Evolutionary conservation across 2,797 vertebrate genomes (phyloP).

Genomic region (Tympanoctomys barrerae): DNA sequence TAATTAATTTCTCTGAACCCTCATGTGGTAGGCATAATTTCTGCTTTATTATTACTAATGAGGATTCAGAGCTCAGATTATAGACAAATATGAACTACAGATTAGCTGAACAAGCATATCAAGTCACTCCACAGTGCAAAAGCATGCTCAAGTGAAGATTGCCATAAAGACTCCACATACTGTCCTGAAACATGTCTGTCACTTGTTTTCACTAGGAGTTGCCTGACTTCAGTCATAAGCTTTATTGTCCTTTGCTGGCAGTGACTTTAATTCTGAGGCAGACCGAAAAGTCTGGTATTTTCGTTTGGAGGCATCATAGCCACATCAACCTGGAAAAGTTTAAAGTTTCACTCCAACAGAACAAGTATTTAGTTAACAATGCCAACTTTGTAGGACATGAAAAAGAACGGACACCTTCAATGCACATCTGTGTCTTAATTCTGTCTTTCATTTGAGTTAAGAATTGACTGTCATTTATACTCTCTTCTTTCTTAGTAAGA

Average conservation of each 20-base stretch:
- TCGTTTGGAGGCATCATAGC: background rate
- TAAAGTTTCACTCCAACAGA: constrained; percentile 31
- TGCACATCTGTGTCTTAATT: background rate
- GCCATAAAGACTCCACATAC: background rate
- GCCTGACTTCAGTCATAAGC: background rate
- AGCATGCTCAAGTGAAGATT: background rate
- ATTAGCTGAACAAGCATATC: background rate
- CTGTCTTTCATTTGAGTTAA: constrained; percentile 35
- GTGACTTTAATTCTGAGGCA: background rate
- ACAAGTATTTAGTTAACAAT: background rate
- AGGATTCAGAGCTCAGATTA: background rate
- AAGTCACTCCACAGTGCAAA: background rate
- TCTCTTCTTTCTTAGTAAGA: constrained; percentile 11
- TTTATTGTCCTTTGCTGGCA: background rate
- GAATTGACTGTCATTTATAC: constrained; percentile 32
- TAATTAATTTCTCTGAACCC: background rate
- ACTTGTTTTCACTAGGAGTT: background rate
- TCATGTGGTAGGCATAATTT: constrained; percentile 13
- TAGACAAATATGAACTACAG: background rate
- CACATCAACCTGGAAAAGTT: background rate
- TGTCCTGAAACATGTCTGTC: constrained; percentile 3
- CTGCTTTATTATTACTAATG: background rate
- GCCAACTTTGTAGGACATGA: background rate
- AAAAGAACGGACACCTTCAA: background rate
- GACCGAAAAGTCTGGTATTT: background rate